Conservation (phyloP, 1,140 invertebrate genomes). For the Muscidifurax raptorellus region DNA sequence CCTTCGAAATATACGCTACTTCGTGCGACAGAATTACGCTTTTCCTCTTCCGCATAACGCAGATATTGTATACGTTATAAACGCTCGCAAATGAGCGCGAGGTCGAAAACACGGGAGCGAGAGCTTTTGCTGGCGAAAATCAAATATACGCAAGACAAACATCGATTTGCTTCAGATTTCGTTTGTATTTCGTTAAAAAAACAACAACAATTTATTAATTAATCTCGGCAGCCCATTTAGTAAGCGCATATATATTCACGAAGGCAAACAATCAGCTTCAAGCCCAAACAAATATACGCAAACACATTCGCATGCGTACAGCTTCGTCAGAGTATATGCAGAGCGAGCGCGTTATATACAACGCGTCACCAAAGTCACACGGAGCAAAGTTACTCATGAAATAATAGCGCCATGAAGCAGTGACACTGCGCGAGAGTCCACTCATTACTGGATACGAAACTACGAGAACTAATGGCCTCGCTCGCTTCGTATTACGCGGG, state of each 20-base stretch:
- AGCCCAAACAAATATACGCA: background rate
- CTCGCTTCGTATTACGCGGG: background rate
- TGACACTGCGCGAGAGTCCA: background rate
- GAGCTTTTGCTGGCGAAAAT: too few species aligned
- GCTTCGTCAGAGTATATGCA: background rate
- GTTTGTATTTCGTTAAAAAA: too few species aligned
- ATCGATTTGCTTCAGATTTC: too few species aligned
- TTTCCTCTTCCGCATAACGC: too few species aligned
- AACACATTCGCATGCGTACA: background rate
- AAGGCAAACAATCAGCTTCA: background rate
- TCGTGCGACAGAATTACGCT: too few species aligned
- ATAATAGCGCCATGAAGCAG: background rate
- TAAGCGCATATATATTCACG: background rate
- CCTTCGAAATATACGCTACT: background rate
- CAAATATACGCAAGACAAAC: too few species aligned
- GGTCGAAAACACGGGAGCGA: too few species aligned
- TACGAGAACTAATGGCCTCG: background rate
- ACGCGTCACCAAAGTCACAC: background rate
- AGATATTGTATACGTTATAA: too few species aligned
- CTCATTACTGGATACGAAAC: background rate
- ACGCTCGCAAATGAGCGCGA: too few species aligned
- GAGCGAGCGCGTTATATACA: background rate
- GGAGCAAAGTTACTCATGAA: conserved; percentile 1
- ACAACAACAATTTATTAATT: background rate
- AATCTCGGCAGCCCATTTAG: background rate